Conservation (phyloP, 2,888 invertebrate species). For the Merodon equestris region DNA sequence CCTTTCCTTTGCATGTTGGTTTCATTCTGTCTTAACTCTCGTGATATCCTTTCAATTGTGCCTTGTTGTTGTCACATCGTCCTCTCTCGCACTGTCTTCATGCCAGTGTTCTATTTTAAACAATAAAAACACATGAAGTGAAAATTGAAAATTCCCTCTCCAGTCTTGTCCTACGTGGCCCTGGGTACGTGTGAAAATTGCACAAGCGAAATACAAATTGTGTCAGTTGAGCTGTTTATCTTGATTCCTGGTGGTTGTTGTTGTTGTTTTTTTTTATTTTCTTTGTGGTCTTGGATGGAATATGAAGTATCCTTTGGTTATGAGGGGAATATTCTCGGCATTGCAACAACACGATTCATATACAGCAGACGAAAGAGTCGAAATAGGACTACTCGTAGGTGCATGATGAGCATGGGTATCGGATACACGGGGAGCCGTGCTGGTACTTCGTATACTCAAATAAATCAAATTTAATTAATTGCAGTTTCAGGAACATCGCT, state of each 20-base stretch:
- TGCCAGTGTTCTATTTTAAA: constrained; percentile 47
- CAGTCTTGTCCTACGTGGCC: background rate
- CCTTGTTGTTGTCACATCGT: constrained; percentile 14
- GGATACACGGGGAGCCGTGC: constrained; percentile 18
- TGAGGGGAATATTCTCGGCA: constrained; percentile 34
- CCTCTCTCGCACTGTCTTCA: constrained; percentile 7
- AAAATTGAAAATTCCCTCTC: constrained; percentile 58
- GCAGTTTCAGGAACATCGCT: constrained; percentile 68
- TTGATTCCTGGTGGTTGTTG: constrained; percentile 52
- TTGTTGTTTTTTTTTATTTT: constrained; percentile 22
- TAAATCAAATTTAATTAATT: constrained; percentile 69
- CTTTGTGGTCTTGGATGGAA: constrained; percentile 32
- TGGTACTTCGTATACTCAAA: constrained; percentile 31
- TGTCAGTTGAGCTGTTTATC: constrained; percentile 67
- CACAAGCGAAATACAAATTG: constrained; percentile 64
- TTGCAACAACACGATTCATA: too few species aligned
- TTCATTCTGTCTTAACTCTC: constrained; percentile 34
- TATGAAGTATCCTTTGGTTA: constrained; percentile 51
- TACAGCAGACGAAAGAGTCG: background rate
- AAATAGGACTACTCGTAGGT: too few species aligned
- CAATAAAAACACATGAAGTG: constrained; percentile 21
- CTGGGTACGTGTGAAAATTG: constrained; percentile 62
- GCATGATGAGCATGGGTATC: too few species aligned
- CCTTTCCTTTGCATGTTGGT: constrained; percentile 17
- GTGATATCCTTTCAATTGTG: constrained; percentile 21